phyloP scores from a whole-genome alignment of 2,113 vertebrate genomes.

The Pseudorasbora parva region DNA sequence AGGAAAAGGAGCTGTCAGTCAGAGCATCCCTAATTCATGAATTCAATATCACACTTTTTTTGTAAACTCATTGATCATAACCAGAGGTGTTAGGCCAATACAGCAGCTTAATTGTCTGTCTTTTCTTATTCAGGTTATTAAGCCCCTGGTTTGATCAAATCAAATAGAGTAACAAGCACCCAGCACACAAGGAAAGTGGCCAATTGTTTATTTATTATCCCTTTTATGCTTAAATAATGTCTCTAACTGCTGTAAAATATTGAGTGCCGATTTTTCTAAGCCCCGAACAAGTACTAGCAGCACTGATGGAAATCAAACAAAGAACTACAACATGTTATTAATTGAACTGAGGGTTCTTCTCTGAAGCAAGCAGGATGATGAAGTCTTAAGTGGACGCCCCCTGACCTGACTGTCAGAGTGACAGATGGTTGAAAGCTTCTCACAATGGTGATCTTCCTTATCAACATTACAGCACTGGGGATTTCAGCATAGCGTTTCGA shows the following conservation, averaged over 20 bases:
- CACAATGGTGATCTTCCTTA: slow-evolving; percentile 63
- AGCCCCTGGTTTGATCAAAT: neutral
- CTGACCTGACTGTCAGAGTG: slow-evolving; percentile 65
- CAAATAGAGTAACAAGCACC: neutral
- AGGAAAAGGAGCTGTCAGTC: slow-evolving; percentile 17
- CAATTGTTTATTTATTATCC: neutral
- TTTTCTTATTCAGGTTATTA: neutral
- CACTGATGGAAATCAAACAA: slow-evolving; percentile 37
- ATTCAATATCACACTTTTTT: slow-evolving; percentile 23
- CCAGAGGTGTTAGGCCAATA: slow-evolving; percentile 6
- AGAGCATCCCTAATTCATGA: slow-evolving; percentile 8
- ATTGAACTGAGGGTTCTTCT: slow-evolving; percentile 54
- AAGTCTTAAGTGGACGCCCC: slow-evolving; percentile 67
- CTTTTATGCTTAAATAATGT: neutral
- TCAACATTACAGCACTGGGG: slow-evolving; percentile 53
- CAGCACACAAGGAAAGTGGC: neutral
- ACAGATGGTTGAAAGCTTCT: slow-evolving; percentile 59
- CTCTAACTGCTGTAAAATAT: neutral
- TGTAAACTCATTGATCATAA: slow-evolving; percentile 14
- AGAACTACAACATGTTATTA: slow-evolving; percentile 55
- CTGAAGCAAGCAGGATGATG: slow-evolving; percentile 59
- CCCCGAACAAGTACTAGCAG: slow-evolving; percentile 14
- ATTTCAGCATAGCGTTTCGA: slow-evolving; percentile 46
- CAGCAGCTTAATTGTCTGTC: slow-evolving; percentile 4
- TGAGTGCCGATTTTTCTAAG: neutral